phyloP scores from a whole-genome alignment of 2,888 invertebrate genomes.

The Phortica magna region DNA sequence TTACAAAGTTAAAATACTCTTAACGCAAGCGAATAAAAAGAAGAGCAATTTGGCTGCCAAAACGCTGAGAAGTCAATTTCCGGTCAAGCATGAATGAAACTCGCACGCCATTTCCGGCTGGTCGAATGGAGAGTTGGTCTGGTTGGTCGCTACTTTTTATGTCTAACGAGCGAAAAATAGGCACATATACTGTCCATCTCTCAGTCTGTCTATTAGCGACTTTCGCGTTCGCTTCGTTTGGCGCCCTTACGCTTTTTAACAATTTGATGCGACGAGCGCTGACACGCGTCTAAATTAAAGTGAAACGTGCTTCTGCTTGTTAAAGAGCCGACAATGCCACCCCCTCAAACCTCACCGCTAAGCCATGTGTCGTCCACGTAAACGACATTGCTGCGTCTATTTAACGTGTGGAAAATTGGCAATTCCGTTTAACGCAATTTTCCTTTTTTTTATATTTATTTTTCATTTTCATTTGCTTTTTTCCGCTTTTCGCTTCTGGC shows the following conservation, averaged over 20 bases:
- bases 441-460: conserved; percentile 34
- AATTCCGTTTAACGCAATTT: conserved; percentile 53
- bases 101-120: not conserved
- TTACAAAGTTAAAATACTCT: too few relatives aligned
- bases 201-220: not conserved
- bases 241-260: not conserved
- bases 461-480: conserved; percentile 38
- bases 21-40: not conserved
- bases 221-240: not conserved
- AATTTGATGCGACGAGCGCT: not conserved
- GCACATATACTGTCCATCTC: not conserved
- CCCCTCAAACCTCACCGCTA: not conserved
- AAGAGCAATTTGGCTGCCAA: not conserved
- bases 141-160: not conserved
- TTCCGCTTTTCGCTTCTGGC: conserved; percentile 42
- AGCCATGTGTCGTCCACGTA: not conserved
- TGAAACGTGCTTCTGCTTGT: conserved; percentile 39
- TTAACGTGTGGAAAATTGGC: conserved; percentile 65
- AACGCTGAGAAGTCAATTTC: conserved; percentile 18
- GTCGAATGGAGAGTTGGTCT: not conserved
- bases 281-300: conserved; percentile 36
- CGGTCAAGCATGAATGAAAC: conserved; percentile 15
- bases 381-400: conserved; percentile 36
- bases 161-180: conserved; percentile 3
- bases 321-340: conserved; percentile 5